phyloP scores from a whole-genome alignment of 2,113 vertebrate genomes.

The Megalops atlanticus region DNA sequence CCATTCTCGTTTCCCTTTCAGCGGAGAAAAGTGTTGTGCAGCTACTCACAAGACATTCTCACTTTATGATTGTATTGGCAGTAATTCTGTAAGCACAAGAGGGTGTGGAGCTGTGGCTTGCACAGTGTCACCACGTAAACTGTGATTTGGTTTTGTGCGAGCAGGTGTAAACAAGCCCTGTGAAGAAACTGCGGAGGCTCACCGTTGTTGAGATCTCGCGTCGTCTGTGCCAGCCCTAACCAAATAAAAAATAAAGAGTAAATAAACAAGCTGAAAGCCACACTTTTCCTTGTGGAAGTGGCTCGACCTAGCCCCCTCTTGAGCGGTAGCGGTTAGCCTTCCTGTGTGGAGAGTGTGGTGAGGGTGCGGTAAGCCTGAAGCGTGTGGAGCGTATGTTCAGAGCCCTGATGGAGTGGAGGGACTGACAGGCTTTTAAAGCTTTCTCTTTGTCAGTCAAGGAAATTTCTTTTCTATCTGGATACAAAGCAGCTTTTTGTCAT shows the following conservation, averaged over 20 bases:
- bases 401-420: not conserved
- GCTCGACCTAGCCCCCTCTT: not conserved
- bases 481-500: not conserved
- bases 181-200: not conserved
- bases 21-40: not conserved
- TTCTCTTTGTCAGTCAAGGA: not conserved
- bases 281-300: slow-evolving; percentile 1
- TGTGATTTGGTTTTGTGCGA: not conserved
- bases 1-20: not conserved
- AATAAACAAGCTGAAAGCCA: not conserved
- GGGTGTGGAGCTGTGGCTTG: not conserved
- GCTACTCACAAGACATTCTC: not conserved
- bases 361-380: not conserved
- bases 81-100: not conserved
- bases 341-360: slow-evolving; percentile 2
- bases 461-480: not conserved
- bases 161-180: not conserved
- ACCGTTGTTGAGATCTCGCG: not conserved
- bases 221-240: not conserved
- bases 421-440: not conserved
- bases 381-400: not conserved
- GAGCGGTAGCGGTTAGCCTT: not conserved
- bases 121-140: not conserved
- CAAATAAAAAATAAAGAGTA: not conserved
- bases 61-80: not conserved